A percentile compares a stretch with the other conserved stretches of the same genome.
Conservation (phyloP, 2,113 vertebrate species). For the Corapipo altera region DNA sequence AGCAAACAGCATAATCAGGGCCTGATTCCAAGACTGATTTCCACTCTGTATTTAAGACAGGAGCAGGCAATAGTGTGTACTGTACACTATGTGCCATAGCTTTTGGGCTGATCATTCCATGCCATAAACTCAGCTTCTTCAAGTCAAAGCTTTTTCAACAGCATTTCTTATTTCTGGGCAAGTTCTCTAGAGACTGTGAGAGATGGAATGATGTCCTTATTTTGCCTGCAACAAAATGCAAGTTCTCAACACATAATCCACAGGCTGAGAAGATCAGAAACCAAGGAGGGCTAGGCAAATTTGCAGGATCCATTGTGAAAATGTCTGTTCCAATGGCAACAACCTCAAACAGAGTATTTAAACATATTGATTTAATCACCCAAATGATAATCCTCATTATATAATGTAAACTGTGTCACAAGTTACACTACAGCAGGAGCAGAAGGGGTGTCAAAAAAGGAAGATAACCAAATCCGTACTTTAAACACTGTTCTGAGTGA, state of each 20-base stretch:
- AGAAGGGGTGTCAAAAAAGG: neutral
- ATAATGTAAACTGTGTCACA: neutral
- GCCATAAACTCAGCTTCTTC: neutral
- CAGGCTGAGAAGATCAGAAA: neutral
- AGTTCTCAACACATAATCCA: neutral
- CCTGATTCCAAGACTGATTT: slow-evolving; percentile 8
- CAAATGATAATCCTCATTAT: slow-evolving; percentile 2
- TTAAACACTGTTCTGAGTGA: neutral
- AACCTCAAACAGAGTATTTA: slow-evolving; percentile 5
- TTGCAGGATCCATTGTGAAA: neutral
- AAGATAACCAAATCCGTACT: neutral
- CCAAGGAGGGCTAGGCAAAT: neutral
- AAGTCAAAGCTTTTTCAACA: neutral
- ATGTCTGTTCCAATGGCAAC: neutral
- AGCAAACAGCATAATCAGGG: slow-evolving; percentile 7
- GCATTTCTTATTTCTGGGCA: neutral
- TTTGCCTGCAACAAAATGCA: neutral
- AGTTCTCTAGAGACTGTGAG: neutral
- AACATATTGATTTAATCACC: neutral
- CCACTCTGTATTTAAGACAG: neutral
- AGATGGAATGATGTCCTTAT: neutral
- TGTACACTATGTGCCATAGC: neutral
- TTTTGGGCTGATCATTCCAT: neutral
- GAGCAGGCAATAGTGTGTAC: neutral
- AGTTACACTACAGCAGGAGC: neutral